Evolutionary conservation across 2,888 invertebrate genomes (phyloP), one percentile per base, ranked within the genome.

Genomic region (Conops quadrifasciatus): DNA sequence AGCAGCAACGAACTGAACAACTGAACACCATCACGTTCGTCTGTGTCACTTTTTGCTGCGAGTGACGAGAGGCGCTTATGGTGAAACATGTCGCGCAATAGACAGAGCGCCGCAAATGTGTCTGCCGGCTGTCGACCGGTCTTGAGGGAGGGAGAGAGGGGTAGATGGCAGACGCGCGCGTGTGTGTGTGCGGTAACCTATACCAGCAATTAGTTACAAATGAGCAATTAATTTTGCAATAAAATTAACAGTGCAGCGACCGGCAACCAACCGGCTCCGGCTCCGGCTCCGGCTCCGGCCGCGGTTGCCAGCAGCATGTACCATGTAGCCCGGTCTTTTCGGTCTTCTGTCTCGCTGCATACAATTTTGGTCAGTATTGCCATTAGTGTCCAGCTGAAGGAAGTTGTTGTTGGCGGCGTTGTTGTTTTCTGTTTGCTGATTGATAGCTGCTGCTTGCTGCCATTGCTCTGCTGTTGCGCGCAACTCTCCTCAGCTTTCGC

Each of bases 181-280:
- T 24, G 47, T 69, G 51, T 62, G 30, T 69, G 64, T 30, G 21
- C 47, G 43, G 68, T 68, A 68, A 68, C 81, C 79, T 79, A 82
- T 82, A 81, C 82, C 78, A 77, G 77, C 81, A 82, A 82, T 82
- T 82, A 82, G 81, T 80, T 79, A 83, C 82, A 82, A 82, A 82
- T 82, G 82, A 82, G 81, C 82, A 82, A 82, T 82, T 82, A 82
- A 82, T 82, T 82, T 82, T 82, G 80, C 80, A 82, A 82, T 80
- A 81, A 82, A 82, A 65, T 65, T 70, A 63, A 69, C 63, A 62
- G 69, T 43, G 28, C 58, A 28, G 53, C 19, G 21, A 53, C n/a
- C 5, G 60, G 45, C 62, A 36, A 62, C 36, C 4, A 36, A 36
- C 36, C 36, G 36, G 36, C 4, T 36, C 36, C 36, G 4, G 36